A percentile compares a stretch with the other conserved stretches of the same genome.
Evolutionary conservation across 2,113 vertebrate species (phyloP).

Genomic region (Anguilla rostrata): DNA sequence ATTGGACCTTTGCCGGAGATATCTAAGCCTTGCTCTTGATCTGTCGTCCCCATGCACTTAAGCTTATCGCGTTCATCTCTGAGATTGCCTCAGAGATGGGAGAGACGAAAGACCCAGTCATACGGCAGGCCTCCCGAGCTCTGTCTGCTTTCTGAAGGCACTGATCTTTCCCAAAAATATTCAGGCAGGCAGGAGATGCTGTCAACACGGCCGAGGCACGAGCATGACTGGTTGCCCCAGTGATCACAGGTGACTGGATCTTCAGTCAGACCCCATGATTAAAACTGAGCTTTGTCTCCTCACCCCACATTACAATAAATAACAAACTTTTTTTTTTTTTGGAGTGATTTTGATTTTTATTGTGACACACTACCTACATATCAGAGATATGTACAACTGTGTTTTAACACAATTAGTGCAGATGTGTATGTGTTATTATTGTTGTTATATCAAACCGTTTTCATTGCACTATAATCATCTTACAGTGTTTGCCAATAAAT

Average conservation of each 20-base stretch:
- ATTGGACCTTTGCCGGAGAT: background rate
- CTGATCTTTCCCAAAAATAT: background rate
- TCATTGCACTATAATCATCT: background rate
- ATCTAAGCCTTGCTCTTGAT: slow-evolving; percentile 46
- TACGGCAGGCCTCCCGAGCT: slow-evolving; percentile 38
- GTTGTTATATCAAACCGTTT: too few relatives aligned
- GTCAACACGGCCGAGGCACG: background rate
- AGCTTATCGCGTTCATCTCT: slow-evolving; percentile 66
- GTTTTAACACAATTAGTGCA: background rate
- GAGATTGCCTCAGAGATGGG: slow-evolving; percentile 55
- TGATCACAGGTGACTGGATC: too few relatives aligned
- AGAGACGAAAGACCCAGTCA: slow-evolving; percentile 49
- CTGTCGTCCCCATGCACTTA: slow-evolving; percentile 58
- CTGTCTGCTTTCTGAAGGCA: background rate
- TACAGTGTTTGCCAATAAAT: slow-evolving; percentile 4
- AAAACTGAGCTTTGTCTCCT: background rate
- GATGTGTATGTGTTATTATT: background rate
- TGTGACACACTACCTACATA: background rate
- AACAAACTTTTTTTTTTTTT: background rate
- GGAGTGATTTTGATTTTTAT: too few relatives aligned
- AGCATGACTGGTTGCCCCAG: background rate
- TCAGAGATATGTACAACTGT: background rate
- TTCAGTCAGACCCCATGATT: background rate
- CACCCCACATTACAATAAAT: background rate
- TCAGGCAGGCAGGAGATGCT: background rate